Evolutionary conservation across 2,888 invertebrate species (phyloP).

Genomic region (Stenichneumon culpator): DNA sequence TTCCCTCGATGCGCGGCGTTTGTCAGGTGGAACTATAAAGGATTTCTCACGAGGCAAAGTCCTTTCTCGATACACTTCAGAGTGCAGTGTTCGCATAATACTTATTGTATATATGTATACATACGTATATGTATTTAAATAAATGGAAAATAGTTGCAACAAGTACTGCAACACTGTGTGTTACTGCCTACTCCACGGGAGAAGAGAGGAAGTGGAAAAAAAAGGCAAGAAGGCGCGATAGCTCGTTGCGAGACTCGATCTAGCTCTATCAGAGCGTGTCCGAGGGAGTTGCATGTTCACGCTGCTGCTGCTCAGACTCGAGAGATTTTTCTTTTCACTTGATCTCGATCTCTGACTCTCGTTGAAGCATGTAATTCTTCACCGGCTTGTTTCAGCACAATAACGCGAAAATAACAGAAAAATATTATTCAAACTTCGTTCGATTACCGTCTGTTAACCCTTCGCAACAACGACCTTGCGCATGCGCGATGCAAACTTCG

Average conservation of each 20-base stretch:
- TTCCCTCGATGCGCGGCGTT: background rate
- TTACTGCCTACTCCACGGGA: background rate
- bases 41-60: slow-evolving; percentile 52
- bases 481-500: background rate
- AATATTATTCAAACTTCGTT: slow-evolving; percentile 13
- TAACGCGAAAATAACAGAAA: background rate
- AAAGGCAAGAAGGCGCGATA: slow-evolving; percentile 59
- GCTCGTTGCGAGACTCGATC: slow-evolving; percentile 75
- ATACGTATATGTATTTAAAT: background rate
- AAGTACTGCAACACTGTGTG: slow-evolving; percentile 14
- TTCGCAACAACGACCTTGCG: too few species aligned
- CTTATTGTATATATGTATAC: slow-evolving; percentile 36
- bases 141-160: slow-evolving; percentile 43
- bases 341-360: slow-evolving; percentile 28
- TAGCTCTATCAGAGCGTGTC: slow-evolving; percentile 82
- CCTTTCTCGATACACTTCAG: slow-evolving; percentile 29
- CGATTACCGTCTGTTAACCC: background rate
- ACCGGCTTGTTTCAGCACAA: background rate
- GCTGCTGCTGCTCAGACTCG: slow-evolving; percentile 20
- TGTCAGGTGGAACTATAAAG: slow-evolving; percentile 3
- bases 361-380: slow-evolving; percentile 16
- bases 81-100: slow-evolving; percentile 40
- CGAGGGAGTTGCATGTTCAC: slow-evolving; percentile 76
- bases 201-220: slow-evolving; percentile 49
- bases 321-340: slow-evolving; percentile 43